Base-by-base conservation (phyloP, 2,888 invertebrate genomes). In the Arge pagana region DNA sequence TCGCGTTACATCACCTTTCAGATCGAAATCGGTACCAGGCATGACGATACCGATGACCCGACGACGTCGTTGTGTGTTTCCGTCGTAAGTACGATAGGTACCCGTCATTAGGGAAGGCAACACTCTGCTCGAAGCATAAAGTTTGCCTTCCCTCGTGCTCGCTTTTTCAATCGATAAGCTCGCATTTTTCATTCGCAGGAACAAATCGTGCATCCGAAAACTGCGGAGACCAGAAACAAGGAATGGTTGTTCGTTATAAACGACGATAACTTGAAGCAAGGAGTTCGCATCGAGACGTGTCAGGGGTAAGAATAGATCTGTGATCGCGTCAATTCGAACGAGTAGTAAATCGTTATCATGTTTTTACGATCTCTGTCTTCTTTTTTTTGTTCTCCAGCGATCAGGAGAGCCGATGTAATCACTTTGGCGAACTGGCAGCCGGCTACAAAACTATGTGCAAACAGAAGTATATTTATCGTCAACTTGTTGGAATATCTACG, bases 241-340 rank as follows among this genome's bases (percentile, higher is more conserved):
- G 78, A 83, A 56, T 88, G 86, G 86, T 79, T 83, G 64, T 80
- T 80, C 42, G 83, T 90, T 18, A 76, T 89, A 1, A 81, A 81
- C 15, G 81, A 81, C 1, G 72, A 80, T 1, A 10, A 31, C 4
- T 83, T 82, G 33, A 76, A 83, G 7, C 90, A 90, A 73, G 86
- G 85, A 16, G 83, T 89, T 36, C 80, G 83, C 21, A 82, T 87
- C 1, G 89, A 90, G 74, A 80, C 82, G 56, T 90, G 90, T 79
- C 56, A 73, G 8, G 21, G 1, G 45, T 45, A 23, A 7, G n/a
- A n/a, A n/a, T n/a, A n/a, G n/a, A n/a, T n/a, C n/a, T n/a, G n/a
- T n/a, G n/a, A n/a, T n/a, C n/a, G n/a, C n/a, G n/a, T n/a, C n/a
- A n/a, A n/a, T n/a, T n/a, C n/a, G n/a, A n/a, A n/a, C n/a, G n/a